Evolutionary conservation across 1,140 invertebrate species (phyloP).

Genomic region (Spodoptera litura): DNA sequence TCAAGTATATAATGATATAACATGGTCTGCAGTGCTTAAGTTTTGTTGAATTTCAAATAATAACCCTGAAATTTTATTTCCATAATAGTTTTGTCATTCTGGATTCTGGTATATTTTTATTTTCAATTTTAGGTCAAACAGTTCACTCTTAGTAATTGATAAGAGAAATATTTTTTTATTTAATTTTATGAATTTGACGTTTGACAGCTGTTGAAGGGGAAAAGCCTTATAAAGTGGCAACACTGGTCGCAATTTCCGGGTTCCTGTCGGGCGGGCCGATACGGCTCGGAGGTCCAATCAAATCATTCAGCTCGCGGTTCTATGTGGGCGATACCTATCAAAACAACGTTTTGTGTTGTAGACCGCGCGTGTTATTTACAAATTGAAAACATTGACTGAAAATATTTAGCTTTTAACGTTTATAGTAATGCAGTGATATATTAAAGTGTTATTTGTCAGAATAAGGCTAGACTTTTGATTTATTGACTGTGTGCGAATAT

Average conservation of each 20-base stretch:
- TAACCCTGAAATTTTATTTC: no score
- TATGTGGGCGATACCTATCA: conserved; percentile 71
- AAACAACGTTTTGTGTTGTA: conserved; percentile 67
- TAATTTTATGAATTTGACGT: neutral
- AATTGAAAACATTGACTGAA: conserved; percentile 65
- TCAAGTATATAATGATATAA: neutral
- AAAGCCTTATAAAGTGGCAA: conserved; percentile 45
- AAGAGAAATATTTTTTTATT: no score
- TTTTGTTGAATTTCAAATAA: no score
- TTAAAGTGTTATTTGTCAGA: conserved; percentile 59
- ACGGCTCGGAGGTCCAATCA: conserved; percentile 56
- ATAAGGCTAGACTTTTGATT: conserved; percentile 54
- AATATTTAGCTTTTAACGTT: conserved; percentile 47
- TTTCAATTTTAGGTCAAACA: no score
- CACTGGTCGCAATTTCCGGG: conserved; percentile 49
- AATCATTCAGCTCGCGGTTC: conserved; percentile 61
- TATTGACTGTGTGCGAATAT: conserved; percentile 61
- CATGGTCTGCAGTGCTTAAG: no score
- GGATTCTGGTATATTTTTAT: no score
- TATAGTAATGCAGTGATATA: conserved; percentile 50
- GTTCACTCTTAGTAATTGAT: no score
- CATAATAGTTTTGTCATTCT: no score
- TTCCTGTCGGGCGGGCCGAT: conserved; percentile 56
- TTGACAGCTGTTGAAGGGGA: neutral
- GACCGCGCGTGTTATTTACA: conserved; percentile 66